Evolutionary conservation across 2,888 invertebrate genomes (phyloP).

Genomic region (Drosophila neotestacea): DNA sequence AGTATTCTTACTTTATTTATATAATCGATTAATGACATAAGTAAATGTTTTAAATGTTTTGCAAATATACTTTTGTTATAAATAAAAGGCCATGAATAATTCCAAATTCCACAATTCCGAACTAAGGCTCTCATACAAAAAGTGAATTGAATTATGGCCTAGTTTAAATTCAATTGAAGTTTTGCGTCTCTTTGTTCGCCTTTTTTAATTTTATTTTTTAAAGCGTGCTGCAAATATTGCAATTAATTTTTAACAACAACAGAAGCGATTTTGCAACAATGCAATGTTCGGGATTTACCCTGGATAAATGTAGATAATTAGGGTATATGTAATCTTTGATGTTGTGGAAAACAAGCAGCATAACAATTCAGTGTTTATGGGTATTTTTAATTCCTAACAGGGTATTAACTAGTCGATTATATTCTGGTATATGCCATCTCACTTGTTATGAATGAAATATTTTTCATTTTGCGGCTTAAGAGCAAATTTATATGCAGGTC

Average conservation of each 20-base stretch:
- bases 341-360: no score
- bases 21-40: constrained; percentile 65
- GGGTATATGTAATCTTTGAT: background rate
- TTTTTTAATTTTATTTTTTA: constrained; percentile 26
- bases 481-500: constrained; percentile 54
- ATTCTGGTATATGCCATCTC: background rate
- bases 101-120: constrained; percentile 43
- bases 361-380: background rate
- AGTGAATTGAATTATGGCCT: constrained; percentile 60
- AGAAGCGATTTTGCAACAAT: background rate
- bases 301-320: background rate
- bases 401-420: background rate
- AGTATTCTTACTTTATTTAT: background rate
- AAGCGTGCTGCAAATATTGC: constrained; percentile 46
- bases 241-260: constrained; percentile 67
- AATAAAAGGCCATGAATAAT: constrained; percentile 65
- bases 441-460: constrained; percentile 50
- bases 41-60: constrained; percentile 48
- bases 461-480: constrained; percentile 64
- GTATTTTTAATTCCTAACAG: background rate
- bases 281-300: background rate
- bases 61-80: constrained; percentile 48
- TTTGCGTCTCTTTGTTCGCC: constrained; percentile 45
- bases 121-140: constrained; percentile 15
- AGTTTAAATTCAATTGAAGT: constrained; percentile 68